Conservation (phyloP, 2,113 vertebrate species). For the Macquaria ambigua region DNA sequence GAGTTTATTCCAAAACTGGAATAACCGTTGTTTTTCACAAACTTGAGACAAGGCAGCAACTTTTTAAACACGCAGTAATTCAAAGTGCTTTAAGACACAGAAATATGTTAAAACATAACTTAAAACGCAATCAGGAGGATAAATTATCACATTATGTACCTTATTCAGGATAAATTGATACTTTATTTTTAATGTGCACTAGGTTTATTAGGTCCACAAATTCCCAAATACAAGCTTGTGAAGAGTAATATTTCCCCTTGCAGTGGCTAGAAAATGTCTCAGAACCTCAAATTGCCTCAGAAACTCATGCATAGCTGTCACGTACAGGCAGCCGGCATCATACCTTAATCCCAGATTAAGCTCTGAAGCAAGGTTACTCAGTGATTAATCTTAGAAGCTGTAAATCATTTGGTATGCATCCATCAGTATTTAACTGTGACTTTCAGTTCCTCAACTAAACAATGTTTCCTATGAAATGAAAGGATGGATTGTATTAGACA, state of each 20-base stretch:
- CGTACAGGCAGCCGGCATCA: constrained; percentile 43
- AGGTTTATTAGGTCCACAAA: neutral
- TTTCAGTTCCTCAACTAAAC: constrained; percentile 22
- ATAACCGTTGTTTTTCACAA: neutral
- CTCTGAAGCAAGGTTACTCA: constrained; percentile 57
- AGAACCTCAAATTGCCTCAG: constrained; percentile 37
- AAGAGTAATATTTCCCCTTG: neutral
- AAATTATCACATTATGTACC: neutral
- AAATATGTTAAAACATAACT: neutral
- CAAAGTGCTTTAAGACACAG: neutral
- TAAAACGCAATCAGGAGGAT: neutral
- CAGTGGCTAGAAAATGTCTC: constrained; percentile 23
- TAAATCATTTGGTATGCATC: constrained; percentile 47
- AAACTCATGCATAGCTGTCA: constrained; percentile 47
- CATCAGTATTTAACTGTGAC: constrained; percentile 46
- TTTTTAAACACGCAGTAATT: neutral
- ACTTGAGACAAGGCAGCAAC: neutral
- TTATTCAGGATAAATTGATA: neutral
- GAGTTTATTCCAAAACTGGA: neutral
- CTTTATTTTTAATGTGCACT: neutral
- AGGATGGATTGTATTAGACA: constrained; percentile 20
- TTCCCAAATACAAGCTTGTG: neutral
- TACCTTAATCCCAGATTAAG: constrained; percentile 68
- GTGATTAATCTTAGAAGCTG: constrained; percentile 53
- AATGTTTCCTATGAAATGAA: constrained; percentile 13